Percentiles rank a stretch among this genome's conserved stretches.
These are phyloP conservation scores for Chaetops frenatus DNA, from an alignment of 2,113 vertebrate species.

Conservation along the genomic window DNA sequence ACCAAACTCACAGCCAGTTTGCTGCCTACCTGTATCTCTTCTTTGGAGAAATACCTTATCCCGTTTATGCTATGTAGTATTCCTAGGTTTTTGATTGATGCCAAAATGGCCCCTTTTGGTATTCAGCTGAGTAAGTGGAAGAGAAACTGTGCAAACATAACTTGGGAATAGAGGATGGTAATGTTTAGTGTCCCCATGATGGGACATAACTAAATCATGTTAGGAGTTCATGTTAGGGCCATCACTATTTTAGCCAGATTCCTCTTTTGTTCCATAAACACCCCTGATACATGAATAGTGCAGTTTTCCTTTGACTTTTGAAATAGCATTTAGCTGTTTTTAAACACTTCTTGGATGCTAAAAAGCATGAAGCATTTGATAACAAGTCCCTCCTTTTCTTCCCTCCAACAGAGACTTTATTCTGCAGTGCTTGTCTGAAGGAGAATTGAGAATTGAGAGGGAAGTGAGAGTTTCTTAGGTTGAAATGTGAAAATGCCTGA, in stretches of 20 bases:
- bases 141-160: not conserved
- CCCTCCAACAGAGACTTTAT: not conserved
- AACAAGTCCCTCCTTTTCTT: not conserved
- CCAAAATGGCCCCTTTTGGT: not conserved
- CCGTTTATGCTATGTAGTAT: not conserved
- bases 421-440: not conserved
- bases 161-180: not conserved
- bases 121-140: not conserved
- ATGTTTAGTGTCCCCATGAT: not conserved
- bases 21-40: not conserved
- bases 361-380: not conserved
- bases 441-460: not conserved
- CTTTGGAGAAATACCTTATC: not conserved
- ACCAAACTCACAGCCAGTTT: not conserved
- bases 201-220: not conserved
- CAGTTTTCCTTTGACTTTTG: not conserved
- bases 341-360: not conserved
- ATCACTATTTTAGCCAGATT: not conserved
- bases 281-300: accelerated
- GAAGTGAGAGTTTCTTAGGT: not conserved
- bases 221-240: not conserved
- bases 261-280: not conserved
- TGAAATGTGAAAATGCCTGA: not conserved
- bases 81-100: not conserved
- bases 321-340: not conserved